These are phyloP conservation scores for Eupithecia insigniata DNA, from an alignment of 2,888 invertebrate species.

Conservation along the genomic window DNA sequence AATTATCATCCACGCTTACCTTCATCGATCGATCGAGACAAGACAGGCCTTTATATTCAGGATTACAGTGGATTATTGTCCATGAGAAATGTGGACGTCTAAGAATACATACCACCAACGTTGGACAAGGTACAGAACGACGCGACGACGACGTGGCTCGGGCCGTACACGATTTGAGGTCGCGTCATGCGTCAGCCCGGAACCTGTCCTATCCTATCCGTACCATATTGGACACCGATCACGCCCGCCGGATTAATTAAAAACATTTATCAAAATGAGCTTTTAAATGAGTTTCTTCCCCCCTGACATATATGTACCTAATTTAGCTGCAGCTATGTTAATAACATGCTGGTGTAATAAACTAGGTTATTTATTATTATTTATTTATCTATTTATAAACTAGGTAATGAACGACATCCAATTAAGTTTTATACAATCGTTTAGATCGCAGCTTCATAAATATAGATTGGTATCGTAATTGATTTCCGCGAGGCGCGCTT, in stretches of 20 bases:
- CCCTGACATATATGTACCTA: slow-evolving; percentile 59
- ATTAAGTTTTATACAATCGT: slow-evolving; percentile 66
- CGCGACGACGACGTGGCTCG: too few species aligned
- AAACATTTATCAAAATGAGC: slow-evolving; percentile 74
- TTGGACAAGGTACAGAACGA: slow-evolving; percentile 46
- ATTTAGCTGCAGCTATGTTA: slow-evolving; percentile 59
- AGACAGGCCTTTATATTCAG: slow-evolving; percentile 55
- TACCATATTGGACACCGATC: slow-evolving; percentile 66
- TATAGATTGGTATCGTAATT: slow-evolving; percentile 64
- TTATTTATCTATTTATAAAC: too few species aligned
- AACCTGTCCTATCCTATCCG: slow-evolving; percentile 64
- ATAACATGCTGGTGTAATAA: slow-evolving; percentile 68
- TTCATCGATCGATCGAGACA: slow-evolving; percentile 62
- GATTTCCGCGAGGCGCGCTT: slow-evolving; percentile 61
- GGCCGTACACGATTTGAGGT: too few species aligned
- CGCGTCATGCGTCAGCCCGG: slow-evolving; percentile 60
- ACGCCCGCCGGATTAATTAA: slow-evolving; percentile 77
- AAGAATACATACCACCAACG: slow-evolving; percentile 53
- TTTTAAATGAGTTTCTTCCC: slow-evolving; percentile 67
- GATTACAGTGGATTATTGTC: slow-evolving; percentile 44
- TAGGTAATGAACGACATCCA: slow-evolving; percentile 67
- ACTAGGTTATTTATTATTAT: too few species aligned
- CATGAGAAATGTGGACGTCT: slow-evolving; percentile 45
- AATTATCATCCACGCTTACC: slow-evolving; percentile 70
- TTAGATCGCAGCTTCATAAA: slow-evolving; percentile 61